A percentile compares a stretch with the other conserved stretches of the same genome.
phyloP scores from a whole-genome alignment of 2,888 invertebrate genomes.

The Dione vanillae region DNA sequence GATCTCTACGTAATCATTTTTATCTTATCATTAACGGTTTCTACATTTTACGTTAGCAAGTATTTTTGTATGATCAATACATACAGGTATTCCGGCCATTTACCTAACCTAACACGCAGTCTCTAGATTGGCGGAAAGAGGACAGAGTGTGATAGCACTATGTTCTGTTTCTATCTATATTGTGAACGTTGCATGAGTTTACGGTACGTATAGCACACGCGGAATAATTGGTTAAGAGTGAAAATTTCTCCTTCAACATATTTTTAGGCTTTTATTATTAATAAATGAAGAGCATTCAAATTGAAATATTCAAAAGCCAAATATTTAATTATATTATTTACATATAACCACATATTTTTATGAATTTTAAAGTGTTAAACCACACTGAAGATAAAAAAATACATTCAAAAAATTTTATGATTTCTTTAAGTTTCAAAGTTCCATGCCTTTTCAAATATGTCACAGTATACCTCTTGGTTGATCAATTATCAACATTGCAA shows the following conservation, averaged over 20 bases:
- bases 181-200: not conserved
- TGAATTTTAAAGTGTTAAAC: too few relatives aligned
- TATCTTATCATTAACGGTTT: constrained; percentile 11
- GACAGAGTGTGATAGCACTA: constrained; percentile 15
- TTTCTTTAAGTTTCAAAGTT: too few relatives aligned
- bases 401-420: too few relatives aligned
- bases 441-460: too few relatives aligned
- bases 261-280: not conserved
- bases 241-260: too few relatives aligned
- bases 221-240: not conserved
- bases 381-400: too few relatives aligned
- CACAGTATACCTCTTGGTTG: too few relatives aligned
- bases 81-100: constrained; percentile 12
- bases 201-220: not conserved
- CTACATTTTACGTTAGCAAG: not conserved
- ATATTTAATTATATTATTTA: too few relatives aligned
- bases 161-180: constrained; percentile 6
- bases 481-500: too few relatives aligned
- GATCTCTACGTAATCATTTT: not conserved
- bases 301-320: too few relatives aligned
- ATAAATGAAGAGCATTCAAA: too few relatives aligned
- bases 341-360: too few relatives aligned
- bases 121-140: constrained; percentile 8
- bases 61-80: constrained; percentile 18
- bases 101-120: constrained; percentile 13